Conservation (phyloP, 2,888 invertebrate genomes). For the Orthosia cruda region DNA sequence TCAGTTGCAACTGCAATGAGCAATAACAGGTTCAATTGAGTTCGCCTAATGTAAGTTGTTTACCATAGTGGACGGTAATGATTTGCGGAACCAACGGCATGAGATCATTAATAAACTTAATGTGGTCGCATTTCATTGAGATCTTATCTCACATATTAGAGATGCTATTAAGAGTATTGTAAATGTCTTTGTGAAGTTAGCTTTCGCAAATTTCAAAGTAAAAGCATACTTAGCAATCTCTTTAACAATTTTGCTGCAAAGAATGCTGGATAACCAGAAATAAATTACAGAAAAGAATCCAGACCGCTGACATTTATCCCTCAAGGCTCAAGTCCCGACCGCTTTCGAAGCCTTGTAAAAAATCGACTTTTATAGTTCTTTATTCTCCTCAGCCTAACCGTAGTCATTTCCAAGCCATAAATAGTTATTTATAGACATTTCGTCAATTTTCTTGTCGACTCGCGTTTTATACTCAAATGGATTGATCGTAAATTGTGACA, state of each 20-base stretch:
- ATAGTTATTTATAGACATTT: constrained; percentile 69
- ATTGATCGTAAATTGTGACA: constrained; percentile 67
- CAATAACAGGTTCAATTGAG: constrained; percentile 62
- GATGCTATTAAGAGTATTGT: constrained; percentile 7
- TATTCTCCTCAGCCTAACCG: constrained; percentile 65
- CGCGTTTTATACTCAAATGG: constrained; percentile 57
- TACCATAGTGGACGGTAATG: constrained; percentile 45
- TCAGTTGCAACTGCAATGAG: constrained; percentile 57
- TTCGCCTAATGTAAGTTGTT: constrained; percentile 48
- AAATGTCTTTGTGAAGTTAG: background rate
- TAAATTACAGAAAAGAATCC: constrained; percentile 73
- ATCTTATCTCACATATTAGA: background rate
- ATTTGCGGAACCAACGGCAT: constrained; percentile 41
- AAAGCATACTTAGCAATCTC: constrained; percentile 32
- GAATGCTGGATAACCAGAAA: constrained; percentile 62
- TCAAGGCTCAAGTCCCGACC: constrained; percentile 59
- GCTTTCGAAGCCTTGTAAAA: constrained; percentile 58
- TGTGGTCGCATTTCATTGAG: constrained; percentile 21
- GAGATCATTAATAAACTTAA: constrained; percentile 43
- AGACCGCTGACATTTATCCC: constrained; percentile 71
- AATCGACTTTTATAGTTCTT: constrained; percentile 71
- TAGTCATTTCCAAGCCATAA: constrained; percentile 72
- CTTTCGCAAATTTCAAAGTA: constrained; percentile 18
- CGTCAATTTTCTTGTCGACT: constrained; percentile 52
- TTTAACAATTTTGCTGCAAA: constrained; percentile 19